These are phyloP conservation scores for Tachina grossa DNA, from an alignment of 2,888 invertebrate genomes.

Conservation along the genomic window DNA sequence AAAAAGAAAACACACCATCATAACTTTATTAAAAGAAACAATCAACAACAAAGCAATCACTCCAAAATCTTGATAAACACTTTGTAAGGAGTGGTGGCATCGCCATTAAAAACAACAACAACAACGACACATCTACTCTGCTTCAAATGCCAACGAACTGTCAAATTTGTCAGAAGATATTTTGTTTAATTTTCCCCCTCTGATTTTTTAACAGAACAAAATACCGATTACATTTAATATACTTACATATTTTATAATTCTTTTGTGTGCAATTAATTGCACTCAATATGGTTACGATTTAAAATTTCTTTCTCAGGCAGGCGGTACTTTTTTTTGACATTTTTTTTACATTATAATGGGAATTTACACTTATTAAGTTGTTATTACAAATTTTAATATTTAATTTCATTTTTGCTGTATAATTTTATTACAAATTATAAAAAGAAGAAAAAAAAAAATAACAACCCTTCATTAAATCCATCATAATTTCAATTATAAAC, in stretches of 20 bases:
- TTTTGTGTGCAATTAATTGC: conserved; percentile 28
- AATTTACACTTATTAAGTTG: conserved; percentile 62
- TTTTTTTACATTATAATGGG: conserved; percentile 8
- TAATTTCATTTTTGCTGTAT: conserved; percentile 15
- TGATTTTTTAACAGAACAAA: background rate
- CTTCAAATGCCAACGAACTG: conserved; percentile 66
- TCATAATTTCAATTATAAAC: conserved; percentile 59
- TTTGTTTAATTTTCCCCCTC: background rate
- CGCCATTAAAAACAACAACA: background rate
- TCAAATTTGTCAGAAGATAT: conserved; percentile 60
- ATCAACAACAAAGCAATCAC: conserved; percentile 10
- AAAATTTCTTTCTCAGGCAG: conserved; percentile 17
- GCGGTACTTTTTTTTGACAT: conserved; percentile 37
- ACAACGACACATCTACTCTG: background rate
- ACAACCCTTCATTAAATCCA: conserved; percentile 59
- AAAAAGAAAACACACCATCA: conserved; percentile 20
- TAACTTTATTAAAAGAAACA: conserved; percentile 25
- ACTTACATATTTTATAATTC: background rate
- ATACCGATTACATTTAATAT: background rate
- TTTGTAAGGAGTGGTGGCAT: conserved; percentile 33
- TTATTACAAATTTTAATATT: conserved; percentile 54
- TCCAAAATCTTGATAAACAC: conserved; percentile 21
- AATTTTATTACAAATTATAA: conserved; percentile 51
- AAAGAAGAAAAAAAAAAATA: conserved; percentile 15
- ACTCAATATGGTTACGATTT: conserved; percentile 13